Conservation (phyloP, 2,113 vertebrate genomes). For the Lagopus muta region DNA sequence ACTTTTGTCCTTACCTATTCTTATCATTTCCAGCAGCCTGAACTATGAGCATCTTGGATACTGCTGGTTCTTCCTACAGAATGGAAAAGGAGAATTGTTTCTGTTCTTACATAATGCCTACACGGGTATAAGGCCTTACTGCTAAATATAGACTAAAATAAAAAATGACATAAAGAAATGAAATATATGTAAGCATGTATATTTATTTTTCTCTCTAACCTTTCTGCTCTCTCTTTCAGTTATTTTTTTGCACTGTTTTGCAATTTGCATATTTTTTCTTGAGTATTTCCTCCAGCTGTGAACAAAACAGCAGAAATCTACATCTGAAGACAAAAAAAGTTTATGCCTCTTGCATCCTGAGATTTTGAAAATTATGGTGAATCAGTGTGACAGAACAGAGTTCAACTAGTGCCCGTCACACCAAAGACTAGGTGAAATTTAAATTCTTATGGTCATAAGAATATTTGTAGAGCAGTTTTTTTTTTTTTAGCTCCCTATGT, state of each 20-base stretch:
- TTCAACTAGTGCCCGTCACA: neutral
- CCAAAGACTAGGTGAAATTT: neutral
- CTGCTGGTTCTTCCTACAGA: neutral
- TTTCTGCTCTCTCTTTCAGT: neutral
- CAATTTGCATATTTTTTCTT: neutral
- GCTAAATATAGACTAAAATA: neutral
- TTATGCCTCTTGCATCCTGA: neutral
- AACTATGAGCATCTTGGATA: neutral
- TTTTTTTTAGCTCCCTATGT: neutral
- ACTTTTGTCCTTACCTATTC: neutral
- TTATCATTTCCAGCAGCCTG: neutral
- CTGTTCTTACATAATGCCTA: neutral
- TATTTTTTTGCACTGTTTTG: neutral
- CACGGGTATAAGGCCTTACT: neutral
- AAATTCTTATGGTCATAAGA: neutral
- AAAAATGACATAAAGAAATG: rapidly evolving
- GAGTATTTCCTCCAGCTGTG: neutral
- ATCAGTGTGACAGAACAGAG: neutral
- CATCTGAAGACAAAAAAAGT: neutral
- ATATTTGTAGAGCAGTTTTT: neutral
- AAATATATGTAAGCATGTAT: neutral
- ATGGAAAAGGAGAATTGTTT: neutral
- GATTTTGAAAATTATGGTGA: neutral
- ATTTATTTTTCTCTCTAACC: neutral
- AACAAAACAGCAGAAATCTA: neutral